Evolutionary conservation across 2,888 invertebrate genomes (phyloP), one percentile per base, ranked within the genome.

Genomic region (Ephialtes manifestator): DNA sequence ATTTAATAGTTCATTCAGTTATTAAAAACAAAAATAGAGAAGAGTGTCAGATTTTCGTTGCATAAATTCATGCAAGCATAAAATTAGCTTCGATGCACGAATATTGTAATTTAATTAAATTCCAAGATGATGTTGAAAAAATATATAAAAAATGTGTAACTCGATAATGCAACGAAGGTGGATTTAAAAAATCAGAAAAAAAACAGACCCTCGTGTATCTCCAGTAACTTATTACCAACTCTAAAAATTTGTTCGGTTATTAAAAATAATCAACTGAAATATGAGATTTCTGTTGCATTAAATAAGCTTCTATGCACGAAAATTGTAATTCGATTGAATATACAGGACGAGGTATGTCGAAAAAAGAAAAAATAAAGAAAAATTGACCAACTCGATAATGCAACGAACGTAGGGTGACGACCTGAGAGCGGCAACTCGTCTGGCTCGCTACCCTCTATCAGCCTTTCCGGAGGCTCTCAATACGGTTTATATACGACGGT

Each of bases 401-500:
- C 15, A 15, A 31, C 31, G 58, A 31, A 31, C 58, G 35, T 13
- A 20, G 75, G 63, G 35, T 60, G 74, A 75, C 31, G 48, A 51
- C 31, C 60, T 46, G 48, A 46, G 75, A 31, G 11, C 10, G 31
- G 63, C 11, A 18, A 20, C 39, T 20, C 46, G 72, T 74, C 74
- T 68, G 78, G 78, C 68, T 74, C 60, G 58, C 60, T 58, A 68
- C 48, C 67, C 60, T 55, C 13, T 68, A 39, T 39, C 55, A 51
- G 39, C n/a, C 58, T 68, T 65, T 60, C 72, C 67, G 39, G 43
- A 58, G 60, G 31, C 51, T 46, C 68, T 78, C 74, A 67, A 78
- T 74, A 72, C 46, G 79, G 68, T 83, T 83, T 79, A 68, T 71
- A 74, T 31, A 43, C 79, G 35, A 48, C 72, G 53, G 60, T 79